Evolutionary conservation across 2,888 invertebrate genomes (phyloP), one percentile per base, ranked within the genome.

Genomic region (Trissoscelio sp.): DNA sequence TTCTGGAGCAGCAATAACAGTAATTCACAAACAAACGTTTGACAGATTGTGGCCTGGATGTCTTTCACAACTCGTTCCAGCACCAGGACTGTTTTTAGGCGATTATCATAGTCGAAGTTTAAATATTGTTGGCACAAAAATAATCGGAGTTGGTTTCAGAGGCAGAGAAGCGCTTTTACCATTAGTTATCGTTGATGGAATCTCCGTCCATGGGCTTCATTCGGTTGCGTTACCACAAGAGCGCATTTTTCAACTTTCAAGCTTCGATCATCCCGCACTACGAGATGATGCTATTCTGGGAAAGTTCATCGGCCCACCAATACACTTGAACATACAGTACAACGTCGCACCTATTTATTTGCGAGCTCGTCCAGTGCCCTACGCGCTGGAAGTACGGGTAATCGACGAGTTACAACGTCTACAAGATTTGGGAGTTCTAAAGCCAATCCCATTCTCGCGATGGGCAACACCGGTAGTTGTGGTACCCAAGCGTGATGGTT

Each of bases 161-260:
- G n/a, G 31, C 14, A 53, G 46, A 16, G 44, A 20, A 31, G 53
- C 28, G 1, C 1, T 11, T 5, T 28, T 28, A 20, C 51, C 51
- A 2, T 2, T 24, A 11, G 14, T 53, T n/a, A 11, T 53, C 1
- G 51, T 48, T 3, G 22, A 48, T 37, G 24, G 3, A 6, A 6
- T 24, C 24, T 37, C 67, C 9, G 42, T 66, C 9, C 14, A 51
- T 37, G 66, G 37, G 5, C 18, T 37, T 86, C 85, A 79, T 86
- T 87, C 78, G 83, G 86, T 11, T 1, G 9, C 31, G 31, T 31
- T 31, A 9, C 4, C 31, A 31, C 31, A 31, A 3, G 31, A 3
- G 1, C 31, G 2, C 6, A 3, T 31, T 31, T 31, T 31, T 31
- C 31, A 31, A 31, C 1, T 31, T 9, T 7, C 31, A 2, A 9